Evolutionary conservation across 2,888 invertebrate genomes (phyloP).

Genomic region (Prosapia bicincta): DNA sequence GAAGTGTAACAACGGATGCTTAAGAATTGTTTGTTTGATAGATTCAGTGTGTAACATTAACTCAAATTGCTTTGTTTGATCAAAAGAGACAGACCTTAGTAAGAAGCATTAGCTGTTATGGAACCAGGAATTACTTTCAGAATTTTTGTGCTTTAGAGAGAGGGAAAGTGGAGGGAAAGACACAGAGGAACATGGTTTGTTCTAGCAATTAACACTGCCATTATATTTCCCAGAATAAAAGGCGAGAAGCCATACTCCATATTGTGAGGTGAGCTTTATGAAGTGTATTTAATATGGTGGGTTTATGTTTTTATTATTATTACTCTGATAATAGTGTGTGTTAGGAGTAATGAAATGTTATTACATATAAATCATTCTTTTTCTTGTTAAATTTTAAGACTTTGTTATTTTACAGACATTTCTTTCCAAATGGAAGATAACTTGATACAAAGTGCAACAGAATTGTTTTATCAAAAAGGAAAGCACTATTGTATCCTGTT

Average conservation of each 20-base stretch:
- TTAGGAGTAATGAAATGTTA: conserved; percentile 33
- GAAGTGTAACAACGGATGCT: not conserved
- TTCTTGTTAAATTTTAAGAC: conserved; percentile 35
- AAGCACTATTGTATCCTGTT: not conserved
- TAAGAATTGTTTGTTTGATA: conserved; percentile 2
- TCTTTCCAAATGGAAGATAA: conserved; percentile 12
- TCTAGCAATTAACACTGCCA: conserved; percentile 40
- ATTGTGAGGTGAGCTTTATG: conserved; percentile 38
- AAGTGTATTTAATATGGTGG: conserved; percentile 8
- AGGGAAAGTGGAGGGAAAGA: conserved; percentile 6
- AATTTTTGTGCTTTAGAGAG: not conserved
- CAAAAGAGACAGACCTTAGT: not conserved
- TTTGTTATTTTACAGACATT: conserved; percentile 33
- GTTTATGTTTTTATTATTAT: conserved; percentile 28
- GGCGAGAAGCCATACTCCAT: conserved; percentile 39
- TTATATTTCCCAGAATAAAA: conserved; percentile 35
- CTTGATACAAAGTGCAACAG: not conserved
- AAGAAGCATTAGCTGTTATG: not conserved
- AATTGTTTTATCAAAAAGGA: not conserved
- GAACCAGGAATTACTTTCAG: not conserved
- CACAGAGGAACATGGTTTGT: conserved; percentile 25
- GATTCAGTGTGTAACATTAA: not conserved
- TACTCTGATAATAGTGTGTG: conserved; percentile 33
- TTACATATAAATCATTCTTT: conserved; percentile 34
- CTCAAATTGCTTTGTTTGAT: not conserved